These are phyloP conservation scores for Atta texana DNA, from an alignment of 1,140 invertebrate genomes.

Conservation along the genomic window DNA sequence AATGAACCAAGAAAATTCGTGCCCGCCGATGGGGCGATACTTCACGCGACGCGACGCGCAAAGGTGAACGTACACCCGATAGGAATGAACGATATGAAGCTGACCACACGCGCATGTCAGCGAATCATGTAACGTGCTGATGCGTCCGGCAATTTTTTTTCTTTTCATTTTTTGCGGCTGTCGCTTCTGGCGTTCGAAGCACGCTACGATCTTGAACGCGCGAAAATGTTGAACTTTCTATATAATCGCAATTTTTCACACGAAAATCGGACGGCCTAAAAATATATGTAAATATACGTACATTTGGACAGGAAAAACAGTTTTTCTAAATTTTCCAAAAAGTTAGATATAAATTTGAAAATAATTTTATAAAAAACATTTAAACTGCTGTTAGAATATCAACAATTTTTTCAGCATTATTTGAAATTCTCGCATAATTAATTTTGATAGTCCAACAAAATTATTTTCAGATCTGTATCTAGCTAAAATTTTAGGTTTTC, in stretches of 20 bases:
- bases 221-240: conserved; percentile 21
- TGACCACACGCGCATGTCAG: conserved; percentile 46
- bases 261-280: background rate
- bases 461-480: too few relatives aligned
- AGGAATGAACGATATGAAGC: conserved; percentile 38
- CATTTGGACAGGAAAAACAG: too few relatives aligned
- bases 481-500: too few relatives aligned
- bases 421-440: too few relatives aligned
- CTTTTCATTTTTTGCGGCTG: background rate
- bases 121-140: conserved; percentile 53
- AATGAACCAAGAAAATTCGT: conserved; percentile 73
- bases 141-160: conserved; percentile 38
- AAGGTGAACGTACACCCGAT: conserved; percentile 43
- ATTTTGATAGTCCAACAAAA: too few relatives aligned
- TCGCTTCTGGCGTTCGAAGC: conserved; percentile 20
- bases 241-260: conserved; percentile 16
- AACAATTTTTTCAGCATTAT: too few relatives aligned
- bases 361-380: too few relatives aligned
- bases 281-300: background rate
- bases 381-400: too few relatives aligned
- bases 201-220: conserved; percentile 13
- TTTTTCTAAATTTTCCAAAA: too few relatives aligned
- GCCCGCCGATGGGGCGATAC: conserved; percentile 36
- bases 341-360: too few relatives aligned
- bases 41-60: conserved; percentile 48